Evolutionary conservation across 2,797 vertebrate species (phyloP).

Genomic region (Phalloptychus januarius): DNA sequence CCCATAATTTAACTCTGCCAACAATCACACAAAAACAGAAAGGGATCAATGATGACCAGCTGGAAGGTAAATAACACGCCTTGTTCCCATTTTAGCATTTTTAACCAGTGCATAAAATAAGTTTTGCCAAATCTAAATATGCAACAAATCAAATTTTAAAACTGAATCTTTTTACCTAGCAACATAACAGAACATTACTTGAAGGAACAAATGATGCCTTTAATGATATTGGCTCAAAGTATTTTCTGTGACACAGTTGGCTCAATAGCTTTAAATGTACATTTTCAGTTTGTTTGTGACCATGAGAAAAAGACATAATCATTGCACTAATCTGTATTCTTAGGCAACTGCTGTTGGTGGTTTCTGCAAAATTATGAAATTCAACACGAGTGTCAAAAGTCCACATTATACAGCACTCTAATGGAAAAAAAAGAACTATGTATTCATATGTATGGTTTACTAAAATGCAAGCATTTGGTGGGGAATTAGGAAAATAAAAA

Average conservation of each 20-base stretch:
- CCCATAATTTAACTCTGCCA: neutral
- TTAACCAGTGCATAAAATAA: neutral
- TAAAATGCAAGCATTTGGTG: neutral
- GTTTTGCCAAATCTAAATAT: neutral
- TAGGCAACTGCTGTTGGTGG: neutral
- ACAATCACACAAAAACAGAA: neutral
- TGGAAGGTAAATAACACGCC: neutral
- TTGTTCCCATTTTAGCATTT: neutral
- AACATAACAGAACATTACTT: neutral
- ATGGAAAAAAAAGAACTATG: neutral
- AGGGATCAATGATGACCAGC: neutral
- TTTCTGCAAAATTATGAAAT: constrained; percentile 1
- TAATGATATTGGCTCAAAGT: neutral
- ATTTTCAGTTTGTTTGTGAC: neutral
- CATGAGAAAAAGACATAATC: neutral
- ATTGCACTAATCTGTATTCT: neutral
- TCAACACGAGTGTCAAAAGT: neutral
- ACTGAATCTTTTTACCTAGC: neutral
- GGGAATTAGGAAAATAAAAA: neutral
- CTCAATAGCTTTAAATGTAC: neutral
- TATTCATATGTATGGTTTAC: neutral
- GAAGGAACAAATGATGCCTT: neutral
- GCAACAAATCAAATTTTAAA: neutral
- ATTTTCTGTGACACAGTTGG: neutral
- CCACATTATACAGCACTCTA: neutral